Conservation (phyloP, 2,113 vertebrate genomes). For the Chloroceryle aenea region DNA sequence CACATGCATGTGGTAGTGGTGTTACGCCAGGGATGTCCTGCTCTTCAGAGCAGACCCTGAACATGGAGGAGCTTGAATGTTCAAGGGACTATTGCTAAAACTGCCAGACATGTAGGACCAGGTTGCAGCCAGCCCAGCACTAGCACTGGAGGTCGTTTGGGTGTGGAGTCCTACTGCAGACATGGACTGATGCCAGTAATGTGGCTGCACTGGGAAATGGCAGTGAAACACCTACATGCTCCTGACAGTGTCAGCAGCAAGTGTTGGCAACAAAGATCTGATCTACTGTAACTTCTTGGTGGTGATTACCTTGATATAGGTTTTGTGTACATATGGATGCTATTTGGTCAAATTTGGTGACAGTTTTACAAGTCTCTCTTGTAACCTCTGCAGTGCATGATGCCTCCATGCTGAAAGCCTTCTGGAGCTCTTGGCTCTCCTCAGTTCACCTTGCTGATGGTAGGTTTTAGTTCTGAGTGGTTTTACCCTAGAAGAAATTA, state of each 20-base stretch:
- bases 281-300: not conserved
- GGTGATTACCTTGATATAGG: rapidly evolving
- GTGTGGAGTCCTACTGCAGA: not conserved
- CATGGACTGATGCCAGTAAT: not conserved
- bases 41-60: not conserved
- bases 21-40: not conserved
- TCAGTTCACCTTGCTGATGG: not conserved
- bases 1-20: not conserved
- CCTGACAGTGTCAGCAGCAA: not conserved
- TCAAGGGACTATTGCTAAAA: not conserved
- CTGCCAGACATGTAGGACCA: rapidly evolving
- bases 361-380: not conserved
- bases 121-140: not conserved
- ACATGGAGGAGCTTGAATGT: not conserved
- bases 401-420: not conserved
- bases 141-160: not conserved
- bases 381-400: not conserved
- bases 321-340: not conserved
- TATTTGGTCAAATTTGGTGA: not conserved
- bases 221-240: rapidly evolving
- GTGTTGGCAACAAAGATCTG: not conserved
- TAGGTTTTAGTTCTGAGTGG: not conserved
- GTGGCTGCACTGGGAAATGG: not conserved
- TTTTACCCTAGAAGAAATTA: not conserved
- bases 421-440: not conserved